phyloP scores from a whole-genome alignment of 2,888 invertebrate species.

The Sylvicola fuscatus region DNA sequence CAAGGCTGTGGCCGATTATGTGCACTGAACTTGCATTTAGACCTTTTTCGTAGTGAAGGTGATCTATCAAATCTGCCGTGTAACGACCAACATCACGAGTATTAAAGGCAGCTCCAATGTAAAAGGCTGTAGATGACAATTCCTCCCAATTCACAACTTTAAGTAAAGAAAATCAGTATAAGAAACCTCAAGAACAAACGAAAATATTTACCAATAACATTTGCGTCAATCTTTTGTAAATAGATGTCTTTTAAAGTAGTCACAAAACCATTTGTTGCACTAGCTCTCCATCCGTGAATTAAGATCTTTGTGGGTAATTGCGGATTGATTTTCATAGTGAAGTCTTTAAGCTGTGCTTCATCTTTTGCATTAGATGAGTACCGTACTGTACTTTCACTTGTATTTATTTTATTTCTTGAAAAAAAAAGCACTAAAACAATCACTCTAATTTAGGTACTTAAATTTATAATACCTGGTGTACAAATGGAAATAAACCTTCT shows the following conservation, averaged over 20 bases:
- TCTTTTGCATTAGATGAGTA: no score
- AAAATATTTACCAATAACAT: constrained; percentile 5
- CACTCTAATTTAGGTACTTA: no score
- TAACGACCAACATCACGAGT: constrained; percentile 21
- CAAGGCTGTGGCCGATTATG: constrained; percentile 31
- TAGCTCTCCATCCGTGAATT: constrained; percentile 15
- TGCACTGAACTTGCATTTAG: constrained; percentile 16
- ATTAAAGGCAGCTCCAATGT: constrained; percentile 19
- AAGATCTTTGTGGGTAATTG: constrained; percentile 4
- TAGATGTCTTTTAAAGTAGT: constrained; percentile 20
- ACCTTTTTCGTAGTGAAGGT: constrained; percentile 4
- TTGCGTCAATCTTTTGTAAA: constrained; percentile 13
- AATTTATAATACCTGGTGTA: constrained; percentile 18
- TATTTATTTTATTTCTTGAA: no score
- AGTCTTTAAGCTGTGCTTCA: no score
- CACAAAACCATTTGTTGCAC: constrained; percentile 20
- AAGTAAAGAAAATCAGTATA: neutral
- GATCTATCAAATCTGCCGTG: constrained; percentile 15
- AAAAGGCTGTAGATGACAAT: constrained; percentile 22
- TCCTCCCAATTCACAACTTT: constrained; percentile 22
- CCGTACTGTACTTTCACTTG: no score
- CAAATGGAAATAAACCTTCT: constrained; percentile 17
- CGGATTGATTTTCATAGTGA: neutral
- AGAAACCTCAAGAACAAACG: no score
- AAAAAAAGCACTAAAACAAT: no score